phyloP scores from a whole-genome alignment of 2,113 vertebrate species.

The Balaeniceps rex region DNA sequence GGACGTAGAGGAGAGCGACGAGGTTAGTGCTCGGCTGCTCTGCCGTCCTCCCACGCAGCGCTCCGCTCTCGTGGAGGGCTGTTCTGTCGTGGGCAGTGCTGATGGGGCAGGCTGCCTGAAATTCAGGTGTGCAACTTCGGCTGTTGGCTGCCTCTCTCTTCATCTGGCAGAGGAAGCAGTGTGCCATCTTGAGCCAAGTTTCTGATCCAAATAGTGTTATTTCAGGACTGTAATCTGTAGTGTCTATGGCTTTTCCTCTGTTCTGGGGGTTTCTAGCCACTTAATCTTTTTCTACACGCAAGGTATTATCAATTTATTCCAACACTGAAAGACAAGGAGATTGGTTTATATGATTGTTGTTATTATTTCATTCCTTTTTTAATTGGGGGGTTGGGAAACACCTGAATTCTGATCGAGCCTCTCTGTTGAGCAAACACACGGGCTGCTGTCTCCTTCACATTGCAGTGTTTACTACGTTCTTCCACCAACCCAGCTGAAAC shows the following conservation, averaged over 20 bases:
- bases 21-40: conserved; percentile 70
- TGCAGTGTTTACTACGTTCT: not conserved
- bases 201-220: rapidly evolving
- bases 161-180: rapidly evolving
- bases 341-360: not conserved
- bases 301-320: not conserved
- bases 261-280: not conserved
- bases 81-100: not conserved
- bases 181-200: rapidly evolving
- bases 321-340: too few species aligned
- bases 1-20: conserved; percentile 91
- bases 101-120: not conserved
- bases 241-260: rapidly evolving
- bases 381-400: not conserved
- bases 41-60: not conserved
- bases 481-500: not conserved
- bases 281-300: not conserved
- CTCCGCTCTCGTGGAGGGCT: not conserved
- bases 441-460: not conserved
- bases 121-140: rapidly evolving
- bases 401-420: not conserved
- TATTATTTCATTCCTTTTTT: not conserved
- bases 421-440: not conserved
- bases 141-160: not conserved
- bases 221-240: not conserved